Evolutionary conservation across 2,113 vertebrate genomes (phyloP).

Genomic region (Pogonocichla stellata): DNA sequence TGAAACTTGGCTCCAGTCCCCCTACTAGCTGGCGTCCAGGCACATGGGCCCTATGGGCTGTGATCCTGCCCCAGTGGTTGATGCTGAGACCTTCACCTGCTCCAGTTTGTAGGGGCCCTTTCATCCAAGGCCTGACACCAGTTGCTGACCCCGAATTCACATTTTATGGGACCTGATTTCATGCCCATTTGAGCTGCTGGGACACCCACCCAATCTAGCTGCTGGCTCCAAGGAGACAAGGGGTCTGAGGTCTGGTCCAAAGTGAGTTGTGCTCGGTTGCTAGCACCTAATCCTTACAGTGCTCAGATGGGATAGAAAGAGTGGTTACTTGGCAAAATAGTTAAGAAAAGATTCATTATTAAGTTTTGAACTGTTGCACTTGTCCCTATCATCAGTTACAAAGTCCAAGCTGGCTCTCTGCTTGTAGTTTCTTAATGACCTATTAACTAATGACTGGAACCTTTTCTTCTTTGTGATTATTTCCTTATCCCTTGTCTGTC

Average conservation of each 20-base stretch:
- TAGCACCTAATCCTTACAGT: neutral
- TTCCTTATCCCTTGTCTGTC: neutral
- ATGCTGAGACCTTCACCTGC: neutral
- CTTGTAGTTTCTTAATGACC: neutral
- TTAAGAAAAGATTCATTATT: neutral
- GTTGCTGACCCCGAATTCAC: neutral
- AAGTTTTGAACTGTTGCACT: neutral
- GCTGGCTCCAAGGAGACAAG: neutral
- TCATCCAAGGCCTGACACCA: neutral
- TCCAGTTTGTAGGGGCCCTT: neutral
- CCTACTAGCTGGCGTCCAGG: neutral
- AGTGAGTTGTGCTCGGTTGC: rapidly evolving
- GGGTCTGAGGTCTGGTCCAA: neutral
- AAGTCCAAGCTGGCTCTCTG: neutral
- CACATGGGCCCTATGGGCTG: neutral
- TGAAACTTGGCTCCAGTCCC: neutral
- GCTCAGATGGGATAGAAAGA: rapidly evolving
- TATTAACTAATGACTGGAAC: neutral
- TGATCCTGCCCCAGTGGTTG: neutral
- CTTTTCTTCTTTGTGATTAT: neutral
- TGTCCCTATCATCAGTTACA: neutral
- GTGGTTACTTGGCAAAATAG: rapidly evolving
- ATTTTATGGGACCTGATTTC: neutral
- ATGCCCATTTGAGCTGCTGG: neutral
- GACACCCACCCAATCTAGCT: neutral